Evolutionary conservation across 2,888 invertebrate genomes (phyloP).

Genomic region (Steinernema scapterisci): DNA sequence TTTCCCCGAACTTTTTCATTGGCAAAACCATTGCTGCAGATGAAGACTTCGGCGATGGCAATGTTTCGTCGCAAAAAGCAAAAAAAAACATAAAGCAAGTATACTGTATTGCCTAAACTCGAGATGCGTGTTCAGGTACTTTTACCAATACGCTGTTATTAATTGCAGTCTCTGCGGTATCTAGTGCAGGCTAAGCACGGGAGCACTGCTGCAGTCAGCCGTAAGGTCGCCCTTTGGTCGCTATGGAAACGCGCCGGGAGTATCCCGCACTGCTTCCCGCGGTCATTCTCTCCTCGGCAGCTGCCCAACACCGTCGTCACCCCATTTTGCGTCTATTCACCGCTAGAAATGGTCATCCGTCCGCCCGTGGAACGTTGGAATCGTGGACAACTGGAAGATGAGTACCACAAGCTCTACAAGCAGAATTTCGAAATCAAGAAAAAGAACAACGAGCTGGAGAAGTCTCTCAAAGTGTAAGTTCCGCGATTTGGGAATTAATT

Average conservation of each 20-base stretch:
- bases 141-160: too few relatives aligned
- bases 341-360: constrained; percentile 46
- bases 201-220: neutral
- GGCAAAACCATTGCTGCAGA: too few relatives aligned
- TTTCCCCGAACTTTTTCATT: too few relatives aligned
- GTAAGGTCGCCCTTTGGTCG: neutral
- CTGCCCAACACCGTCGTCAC: too few relatives aligned
- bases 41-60: too few relatives aligned
- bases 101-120: too few relatives aligned
- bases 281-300: neutral
- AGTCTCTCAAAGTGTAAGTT: constrained; percentile 50
- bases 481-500: neutral
- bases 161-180: too few relatives aligned
- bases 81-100: too few relatives aligned
- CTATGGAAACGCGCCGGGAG: neutral
- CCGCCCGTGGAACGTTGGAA: constrained; percentile 62
- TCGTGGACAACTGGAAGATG: constrained; percentile 61
- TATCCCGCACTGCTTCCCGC: neutral
- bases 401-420: constrained; percentile 51
- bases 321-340: neutral
- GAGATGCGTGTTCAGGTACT: too few relatives aligned
- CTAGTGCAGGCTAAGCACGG: too few relatives aligned
- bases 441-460: constrained; percentile 53
- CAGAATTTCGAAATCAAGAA: constrained; percentile 47
- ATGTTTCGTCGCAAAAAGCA: too few relatives aligned